Conservation (phyloP, 1,140 invertebrate genomes). For the Saxidomus purpurata region DNA sequence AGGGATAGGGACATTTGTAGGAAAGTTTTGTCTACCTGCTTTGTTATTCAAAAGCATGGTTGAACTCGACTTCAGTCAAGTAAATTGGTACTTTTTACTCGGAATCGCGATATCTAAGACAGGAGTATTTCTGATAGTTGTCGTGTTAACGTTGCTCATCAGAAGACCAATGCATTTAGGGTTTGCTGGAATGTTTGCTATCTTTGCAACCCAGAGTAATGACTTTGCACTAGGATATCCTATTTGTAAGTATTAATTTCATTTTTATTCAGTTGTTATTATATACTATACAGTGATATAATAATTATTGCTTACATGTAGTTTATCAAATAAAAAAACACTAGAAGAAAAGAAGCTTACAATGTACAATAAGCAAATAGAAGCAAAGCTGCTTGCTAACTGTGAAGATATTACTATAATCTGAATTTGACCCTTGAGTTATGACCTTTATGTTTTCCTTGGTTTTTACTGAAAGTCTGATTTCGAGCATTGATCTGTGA, state of each 20-base stretch:
- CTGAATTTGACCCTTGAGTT: no score
- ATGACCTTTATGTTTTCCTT: no score
- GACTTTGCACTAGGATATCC: constrained; percentile 99
- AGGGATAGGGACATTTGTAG: constrained; percentile 97
- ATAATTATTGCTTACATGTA: no score
- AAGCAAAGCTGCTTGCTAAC: no score
- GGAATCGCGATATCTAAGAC: constrained; percentile 95
- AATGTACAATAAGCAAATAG: no score
- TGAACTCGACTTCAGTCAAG: constrained; percentile 92
- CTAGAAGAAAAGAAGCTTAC: no score
- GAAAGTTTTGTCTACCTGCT: constrained; percentile 96
- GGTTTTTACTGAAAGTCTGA: no score
- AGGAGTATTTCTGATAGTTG: constrained; percentile 94
- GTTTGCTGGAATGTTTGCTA: constrained; percentile 95
- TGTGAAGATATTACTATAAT: no score
- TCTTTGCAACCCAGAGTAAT: constrained; percentile 98
- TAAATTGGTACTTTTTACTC: constrained; percentile 96
- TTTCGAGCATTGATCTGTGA: no score
- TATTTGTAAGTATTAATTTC: constrained; percentile 94
- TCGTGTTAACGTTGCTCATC: constrained; percentile 92
- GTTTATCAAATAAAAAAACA: no score
- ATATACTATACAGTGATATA: no score
- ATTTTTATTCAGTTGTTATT: no score
- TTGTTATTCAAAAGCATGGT: constrained; percentile 97
- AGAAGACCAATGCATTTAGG: constrained; percentile 92